These are phyloP conservation scores for Phoeniculus purpureus DNA, from an alignment of 2,797 vertebrate genomes.

Conservation along the genomic window DNA sequence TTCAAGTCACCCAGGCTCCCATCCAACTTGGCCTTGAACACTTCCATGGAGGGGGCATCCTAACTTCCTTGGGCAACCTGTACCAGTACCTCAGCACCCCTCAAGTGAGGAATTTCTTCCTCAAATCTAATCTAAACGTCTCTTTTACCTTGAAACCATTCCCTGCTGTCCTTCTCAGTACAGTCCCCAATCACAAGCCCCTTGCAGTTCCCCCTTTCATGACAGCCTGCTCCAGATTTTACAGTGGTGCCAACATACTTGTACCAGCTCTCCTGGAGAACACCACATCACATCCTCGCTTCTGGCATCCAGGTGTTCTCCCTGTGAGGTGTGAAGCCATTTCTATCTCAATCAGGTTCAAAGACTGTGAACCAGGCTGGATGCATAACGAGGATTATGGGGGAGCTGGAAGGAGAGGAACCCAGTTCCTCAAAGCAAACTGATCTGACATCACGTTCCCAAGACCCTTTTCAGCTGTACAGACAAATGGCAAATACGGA, in stretches of 20 bases:
- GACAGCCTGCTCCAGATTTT: neutral
- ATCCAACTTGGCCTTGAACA: no score
- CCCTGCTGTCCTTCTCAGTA: no score
- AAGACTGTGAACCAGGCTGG: neutral
- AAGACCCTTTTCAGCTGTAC: neutral
- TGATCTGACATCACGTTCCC: neutral
- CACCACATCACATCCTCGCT: fast-evolving
- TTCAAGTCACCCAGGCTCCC: no score
- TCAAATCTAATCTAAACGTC: neutral
- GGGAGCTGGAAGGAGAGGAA: neutral
- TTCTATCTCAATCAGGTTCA: neutral
- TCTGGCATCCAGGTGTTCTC: neutral
- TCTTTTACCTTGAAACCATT: neutral
- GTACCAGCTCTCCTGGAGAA: fast-evolving
- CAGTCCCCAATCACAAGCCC: neutral
- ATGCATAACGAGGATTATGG: fast-evolving
- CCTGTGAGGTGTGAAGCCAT: neutral
- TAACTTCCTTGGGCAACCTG: no score
- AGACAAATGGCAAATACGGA: neutral
- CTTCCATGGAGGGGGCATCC: no score
- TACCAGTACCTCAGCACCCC: no score
- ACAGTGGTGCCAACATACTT: fast-evolving
- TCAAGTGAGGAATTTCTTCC: no score
- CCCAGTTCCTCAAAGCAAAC: neutral
- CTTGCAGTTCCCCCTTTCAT: neutral